Percentiles rank a stretch among this genome's conserved stretches.
phyloP scores from a whole-genome alignment of 2,888 invertebrate genomes.

The Epistrophella euchroma region DNA sequence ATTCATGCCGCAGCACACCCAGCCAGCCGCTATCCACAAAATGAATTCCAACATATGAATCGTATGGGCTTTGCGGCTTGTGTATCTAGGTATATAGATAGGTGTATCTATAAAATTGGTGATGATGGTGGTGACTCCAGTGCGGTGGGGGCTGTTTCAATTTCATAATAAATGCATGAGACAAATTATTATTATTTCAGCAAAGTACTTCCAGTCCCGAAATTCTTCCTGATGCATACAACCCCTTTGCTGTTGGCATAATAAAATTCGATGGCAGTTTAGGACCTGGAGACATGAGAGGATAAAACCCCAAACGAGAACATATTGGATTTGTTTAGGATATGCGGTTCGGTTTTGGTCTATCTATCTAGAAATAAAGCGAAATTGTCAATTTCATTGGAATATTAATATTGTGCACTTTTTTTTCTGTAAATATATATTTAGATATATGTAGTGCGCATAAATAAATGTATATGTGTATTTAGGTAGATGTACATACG shows the following conservation, averaged over 20 bases:
- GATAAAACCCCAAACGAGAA: constrained; percentile 13
- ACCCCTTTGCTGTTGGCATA: neutral
- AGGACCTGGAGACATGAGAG: neutral
- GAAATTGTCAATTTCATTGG: constrained; percentile 61
- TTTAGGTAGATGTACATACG: neutral
- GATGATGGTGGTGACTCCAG: constrained; percentile 58
- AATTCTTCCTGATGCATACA: constrained; percentile 12
- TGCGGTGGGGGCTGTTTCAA: constrained; percentile 67
- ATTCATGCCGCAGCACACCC: constrained; percentile 44
- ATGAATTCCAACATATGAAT: constrained; percentile 55
- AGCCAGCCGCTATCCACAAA: constrained; percentile 48
- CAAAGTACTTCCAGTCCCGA: constrained; percentile 40
- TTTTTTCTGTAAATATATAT: neutral
- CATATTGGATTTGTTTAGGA: constrained; percentile 52
- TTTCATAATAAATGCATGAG: constrained; percentile 75
- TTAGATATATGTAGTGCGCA: neutral
- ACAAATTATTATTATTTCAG: constrained; percentile 74
- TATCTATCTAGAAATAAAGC: constrained; percentile 32
- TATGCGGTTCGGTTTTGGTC: constrained; percentile 22
- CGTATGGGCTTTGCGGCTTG: constrained; percentile 62
- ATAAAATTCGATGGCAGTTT: neutral
- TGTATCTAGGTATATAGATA: neutral
- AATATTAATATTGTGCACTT: constrained; percentile 25
- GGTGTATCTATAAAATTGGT: constrained; percentile 41
- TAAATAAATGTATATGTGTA: neutral